A percentile compares a stretch with the other conserved stretches of the same genome.
These are phyloP conservation scores for Agraylea sexmaculata DNA, from an alignment of 1,140 invertebrate species.

Conservation along the genomic window DNA sequence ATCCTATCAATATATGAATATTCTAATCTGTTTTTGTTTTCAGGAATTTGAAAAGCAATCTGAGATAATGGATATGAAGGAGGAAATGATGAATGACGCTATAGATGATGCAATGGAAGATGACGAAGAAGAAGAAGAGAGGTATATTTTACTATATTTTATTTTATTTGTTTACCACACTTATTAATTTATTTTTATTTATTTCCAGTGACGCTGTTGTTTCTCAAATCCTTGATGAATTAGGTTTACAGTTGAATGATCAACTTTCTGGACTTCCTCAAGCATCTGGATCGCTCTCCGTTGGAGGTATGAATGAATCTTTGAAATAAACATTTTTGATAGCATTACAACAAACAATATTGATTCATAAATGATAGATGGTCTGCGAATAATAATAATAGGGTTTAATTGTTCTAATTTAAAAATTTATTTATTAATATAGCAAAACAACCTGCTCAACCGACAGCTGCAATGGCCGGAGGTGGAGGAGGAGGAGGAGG, in stretches of 20 bases:
- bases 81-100: slow-evolving; percentile 99
- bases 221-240: slow-evolving; percentile 89
- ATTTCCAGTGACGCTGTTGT: slow-evolving; percentile 71
- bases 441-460: slow-evolving; percentile 31
- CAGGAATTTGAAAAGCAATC: slow-evolving; percentile 99
- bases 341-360: not conserved
- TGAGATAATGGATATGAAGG: slow-evolving; percentile 99
- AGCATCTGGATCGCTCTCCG: slow-evolving; percentile 49
- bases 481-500: slow-evolving; percentile 42
- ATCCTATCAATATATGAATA: not conserved
- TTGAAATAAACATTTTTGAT: not conserved
- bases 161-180: not conserved
- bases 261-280: slow-evolving; percentile 79
- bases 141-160: slow-evolving; percentile 39
- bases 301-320: slow-evolving; percentile 28
- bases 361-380: not conserved
- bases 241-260: slow-evolving; percentile 88
- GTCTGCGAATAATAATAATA: not conserved
- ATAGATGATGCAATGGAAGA: slow-evolving; percentile 99
- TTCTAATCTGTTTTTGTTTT: slow-evolving; percentile 9
- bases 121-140: slow-evolving; percentile 97
- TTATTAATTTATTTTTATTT: slow-evolving; percentile 8
- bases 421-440: not conserved
- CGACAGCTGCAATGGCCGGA: slow-evolving; percentile 39
- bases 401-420: no score